These are phyloP conservation scores for Thermophis baileyi DNA, from an alignment of 2,113 vertebrate genomes.

Conservation along the genomic window DNA sequence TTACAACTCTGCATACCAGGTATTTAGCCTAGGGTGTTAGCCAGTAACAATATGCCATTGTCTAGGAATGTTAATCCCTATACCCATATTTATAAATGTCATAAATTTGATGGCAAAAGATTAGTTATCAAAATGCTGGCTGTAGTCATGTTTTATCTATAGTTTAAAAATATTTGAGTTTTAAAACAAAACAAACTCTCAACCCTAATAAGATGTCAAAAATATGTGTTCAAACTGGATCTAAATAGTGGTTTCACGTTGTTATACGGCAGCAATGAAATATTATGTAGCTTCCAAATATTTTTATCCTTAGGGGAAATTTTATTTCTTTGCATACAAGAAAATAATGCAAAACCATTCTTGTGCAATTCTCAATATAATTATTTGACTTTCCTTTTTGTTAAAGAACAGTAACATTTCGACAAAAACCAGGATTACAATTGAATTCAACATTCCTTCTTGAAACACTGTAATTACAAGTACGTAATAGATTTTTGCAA, in stretches of 20 bases:
- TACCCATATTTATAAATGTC: slow-evolving; percentile 58
- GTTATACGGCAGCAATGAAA: neutral
- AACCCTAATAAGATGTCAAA: slow-evolving; percentile 42
- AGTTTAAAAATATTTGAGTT: slow-evolving; percentile 51
- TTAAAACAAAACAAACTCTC: slow-evolving; percentile 56
- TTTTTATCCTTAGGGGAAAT: neutral
- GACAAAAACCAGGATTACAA: neutral
- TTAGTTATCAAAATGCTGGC: slow-evolving; percentile 49
- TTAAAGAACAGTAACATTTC: neutral
- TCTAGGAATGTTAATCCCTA: slow-evolving; percentile 57
- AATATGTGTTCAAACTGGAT: slow-evolving; percentile 32
- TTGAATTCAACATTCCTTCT: neutral
- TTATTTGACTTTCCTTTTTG: neutral
- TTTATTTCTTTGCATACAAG: neutral
- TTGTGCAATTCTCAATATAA: neutral
- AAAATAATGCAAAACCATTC: neutral
- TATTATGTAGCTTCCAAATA: neutral
- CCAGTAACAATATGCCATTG: slow-evolving; percentile 59
- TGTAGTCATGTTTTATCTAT: slow-evolving; percentile 43
- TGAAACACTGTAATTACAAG: neutral
- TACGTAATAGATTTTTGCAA: neutral
- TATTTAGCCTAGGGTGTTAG: slow-evolving; percentile 49
- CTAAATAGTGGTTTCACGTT: slow-evolving; percentile 11
- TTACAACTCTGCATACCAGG: slow-evolving; percentile 51
- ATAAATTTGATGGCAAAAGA: slow-evolving; percentile 58